These are phyloP conservation scores for Cactoblastis cactorum DNA, from an alignment of 2,888 invertebrate genomes.

Conservation along the genomic window DNA sequence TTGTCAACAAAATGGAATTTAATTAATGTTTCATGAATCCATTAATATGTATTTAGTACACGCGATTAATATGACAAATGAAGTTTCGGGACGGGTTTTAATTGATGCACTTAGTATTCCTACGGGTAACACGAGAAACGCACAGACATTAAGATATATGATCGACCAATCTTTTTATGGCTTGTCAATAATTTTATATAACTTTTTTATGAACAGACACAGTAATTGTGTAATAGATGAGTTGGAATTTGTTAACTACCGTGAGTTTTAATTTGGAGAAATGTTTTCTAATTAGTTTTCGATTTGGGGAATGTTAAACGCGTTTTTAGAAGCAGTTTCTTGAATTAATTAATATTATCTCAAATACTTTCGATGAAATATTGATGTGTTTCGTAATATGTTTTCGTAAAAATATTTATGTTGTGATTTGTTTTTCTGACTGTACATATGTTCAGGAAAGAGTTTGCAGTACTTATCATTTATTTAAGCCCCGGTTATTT, in stretches of 20 bases:
- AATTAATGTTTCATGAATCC: slow-evolving; percentile 44
- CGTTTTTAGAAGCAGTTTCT: not conserved
- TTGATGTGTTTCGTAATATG: not conserved
- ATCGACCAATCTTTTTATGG: not conserved
- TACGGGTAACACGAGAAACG: not conserved
- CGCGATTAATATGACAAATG: slow-evolving; percentile 43
- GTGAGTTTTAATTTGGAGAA: not conserved
- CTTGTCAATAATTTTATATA: not conserved
- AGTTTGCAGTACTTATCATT: not conserved
- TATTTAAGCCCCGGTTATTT: not conserved
- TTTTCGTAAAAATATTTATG: not conserved
- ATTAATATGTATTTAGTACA: slow-evolving; percentile 56
- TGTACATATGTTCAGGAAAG: not conserved
- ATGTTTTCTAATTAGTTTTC: not conserved
- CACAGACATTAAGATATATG: not conserved
- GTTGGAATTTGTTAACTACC: not conserved
- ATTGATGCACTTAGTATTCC: slow-evolving; percentile 26
- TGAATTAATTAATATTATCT: not conserved
- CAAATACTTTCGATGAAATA: not conserved
- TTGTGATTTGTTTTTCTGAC: not conserved
- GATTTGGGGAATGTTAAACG: not conserved
- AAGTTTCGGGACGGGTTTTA: slow-evolving; percentile 32
- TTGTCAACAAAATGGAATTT: slow-evolving; percentile 30
- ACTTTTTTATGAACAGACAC: slow-evolving; percentile 3
- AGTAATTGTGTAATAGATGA: not conserved